Conservation (phyloP, 1,140 invertebrate genomes). For the Caenorhabditis elegans region WBcel235 BX284605.5:10732001-10732500, state of each 20-base stretch:
- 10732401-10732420: no score
- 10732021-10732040: background rate
- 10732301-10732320: background rate
- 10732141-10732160: background rate
- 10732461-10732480: background rate
- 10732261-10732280: no score
- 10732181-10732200: background rate
- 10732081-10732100: background rate
- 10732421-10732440: no score
- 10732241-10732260: background rate
- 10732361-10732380: no score
- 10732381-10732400: no score
- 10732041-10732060: constrained; percentile 14
- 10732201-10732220: background rate
- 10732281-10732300: no score
- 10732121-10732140: background rate
- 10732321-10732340: no score
- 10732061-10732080: background rate
- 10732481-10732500: background rate
- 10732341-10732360: no score
- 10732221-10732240: background rate
- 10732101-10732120: background rate
- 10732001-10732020: background rate
- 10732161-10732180: background rate
- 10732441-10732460: no score